Percentiles rank a stretch among this genome's conserved stretches.
These are phyloP conservation scores for Myotis findleyi DNA, from an alignment of 2,797 vertebrate species.

Conservation along the genomic window DNA sequence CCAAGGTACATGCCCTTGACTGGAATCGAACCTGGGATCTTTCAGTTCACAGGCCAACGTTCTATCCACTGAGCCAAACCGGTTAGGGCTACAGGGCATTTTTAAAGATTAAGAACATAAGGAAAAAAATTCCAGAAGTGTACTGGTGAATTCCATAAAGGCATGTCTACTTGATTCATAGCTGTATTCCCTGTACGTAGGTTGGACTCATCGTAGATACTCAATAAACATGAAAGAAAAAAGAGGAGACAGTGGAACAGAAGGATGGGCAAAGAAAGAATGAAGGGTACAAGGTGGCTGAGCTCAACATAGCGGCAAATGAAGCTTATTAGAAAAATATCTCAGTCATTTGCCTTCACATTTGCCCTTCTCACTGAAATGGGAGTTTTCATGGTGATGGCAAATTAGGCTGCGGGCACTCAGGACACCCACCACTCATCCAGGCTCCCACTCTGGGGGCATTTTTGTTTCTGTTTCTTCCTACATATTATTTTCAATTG, in stretches of 20 bases:
- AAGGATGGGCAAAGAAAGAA: neutral
- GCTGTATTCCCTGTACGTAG: neutral
- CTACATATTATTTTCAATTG: neutral
- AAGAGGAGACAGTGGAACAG: neutral
- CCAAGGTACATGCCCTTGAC: no score
- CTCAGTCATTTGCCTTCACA: neutral
- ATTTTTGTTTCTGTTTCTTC: neutral
- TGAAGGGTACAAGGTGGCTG: neutral
- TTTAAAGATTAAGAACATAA: neutral
- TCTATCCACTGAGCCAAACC: no score
- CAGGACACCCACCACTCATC: neutral
- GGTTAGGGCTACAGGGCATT: neutral
- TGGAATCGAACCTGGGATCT: no score
- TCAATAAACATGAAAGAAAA: neutral
- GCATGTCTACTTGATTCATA: neutral
- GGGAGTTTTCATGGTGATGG: neutral
- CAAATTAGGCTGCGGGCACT: neutral
- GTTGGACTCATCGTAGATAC: neutral
- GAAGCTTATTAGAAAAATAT: neutral
- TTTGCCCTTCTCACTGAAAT: neutral
- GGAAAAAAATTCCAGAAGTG: neutral
- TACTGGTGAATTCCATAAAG: neutral
- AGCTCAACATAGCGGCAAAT: neutral
- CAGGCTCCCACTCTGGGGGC: neutral
- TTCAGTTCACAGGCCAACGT: no score